These are phyloP conservation scores for Stenopsyche tienmushanensis DNA, from an alignment of 1,140 invertebrate species.

Conservation along the genomic window DNA sequence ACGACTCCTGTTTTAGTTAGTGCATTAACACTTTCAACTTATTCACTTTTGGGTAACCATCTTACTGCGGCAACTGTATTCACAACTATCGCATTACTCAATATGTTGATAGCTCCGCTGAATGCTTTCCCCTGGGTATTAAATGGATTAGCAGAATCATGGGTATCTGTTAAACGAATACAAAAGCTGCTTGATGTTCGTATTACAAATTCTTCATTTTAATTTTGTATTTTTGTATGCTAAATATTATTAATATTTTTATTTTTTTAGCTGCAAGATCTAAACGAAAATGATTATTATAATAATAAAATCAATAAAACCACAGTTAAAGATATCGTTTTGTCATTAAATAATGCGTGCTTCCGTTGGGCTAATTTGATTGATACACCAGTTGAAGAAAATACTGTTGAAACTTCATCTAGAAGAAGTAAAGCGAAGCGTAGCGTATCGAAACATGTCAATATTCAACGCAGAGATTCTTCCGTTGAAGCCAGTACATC, in stretches of 20 bases:
- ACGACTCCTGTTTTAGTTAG: slow-evolving; percentile 96
- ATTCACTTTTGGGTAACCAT: slow-evolving; percentile 78
- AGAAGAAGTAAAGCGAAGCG: slow-evolving; percentile 23
- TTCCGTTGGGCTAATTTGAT: slow-evolving; percentile 51
- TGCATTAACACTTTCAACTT: slow-evolving; percentile 87
- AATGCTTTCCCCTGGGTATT: slow-evolving; percentile 99
- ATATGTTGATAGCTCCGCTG: slow-evolving; percentile 93
- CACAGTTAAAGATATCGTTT: slow-evolving; percentile 50
- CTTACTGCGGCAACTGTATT: slow-evolving; percentile 90
- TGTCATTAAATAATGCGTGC: slow-evolving; percentile 55
- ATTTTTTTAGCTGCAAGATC: slow-evolving; percentile 60
- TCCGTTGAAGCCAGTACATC: slow-evolving; percentile 24
- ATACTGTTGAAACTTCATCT: slow-evolving; percentile 6
- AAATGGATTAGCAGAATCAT: slow-evolving; percentile 93
- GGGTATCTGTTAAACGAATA: slow-evolving; percentile 83
- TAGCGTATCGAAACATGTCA: slow-evolving; percentile 19
- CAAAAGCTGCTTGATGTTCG: slow-evolving; percentile 72
- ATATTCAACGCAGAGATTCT: slow-evolving; percentile 39
- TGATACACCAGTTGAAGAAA: slow-evolving; percentile 6
- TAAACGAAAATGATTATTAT: slow-evolving; percentile 58
- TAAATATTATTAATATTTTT: slow-evolving; percentile 7
- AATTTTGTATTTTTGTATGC: not conserved
- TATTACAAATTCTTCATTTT: slow-evolving; percentile 31
- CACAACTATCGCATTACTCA: slow-evolving; percentile 90
- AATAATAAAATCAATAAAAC: slow-evolving; percentile 46